Evolutionary conservation across 2,888 invertebrate species (phyloP).

Genomic region (Plebejus argus): DNA sequence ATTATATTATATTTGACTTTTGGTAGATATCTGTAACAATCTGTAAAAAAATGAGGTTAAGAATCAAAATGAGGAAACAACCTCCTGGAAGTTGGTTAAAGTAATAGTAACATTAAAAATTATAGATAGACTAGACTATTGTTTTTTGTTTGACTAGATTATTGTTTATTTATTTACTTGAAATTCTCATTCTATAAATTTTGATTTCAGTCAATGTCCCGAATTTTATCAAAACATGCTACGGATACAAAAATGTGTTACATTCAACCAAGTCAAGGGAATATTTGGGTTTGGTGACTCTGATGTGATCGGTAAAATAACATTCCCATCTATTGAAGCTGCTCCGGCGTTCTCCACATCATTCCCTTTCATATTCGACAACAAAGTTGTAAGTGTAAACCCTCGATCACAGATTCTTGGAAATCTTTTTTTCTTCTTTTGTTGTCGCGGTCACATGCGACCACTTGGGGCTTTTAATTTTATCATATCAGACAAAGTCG

Average conservation of each 20-base stretch:
- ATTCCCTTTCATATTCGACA: constrained; percentile 94
- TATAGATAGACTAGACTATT: no score
- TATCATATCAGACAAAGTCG: no score
- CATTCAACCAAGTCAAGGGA: constrained; percentile 98
- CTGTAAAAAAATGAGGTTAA: no score
- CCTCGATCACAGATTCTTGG: no score
- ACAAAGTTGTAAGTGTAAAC: constrained; percentile 85
- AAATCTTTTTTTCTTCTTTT: no score
- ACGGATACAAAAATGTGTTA: constrained; percentile 95
- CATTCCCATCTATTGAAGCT: constrained; percentile 97
- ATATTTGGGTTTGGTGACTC: constrained; percentile 99
- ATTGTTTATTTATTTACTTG: neutral
- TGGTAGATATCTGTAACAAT: no score
- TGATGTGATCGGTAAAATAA: constrained; percentile 97
- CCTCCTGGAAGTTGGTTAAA: neutral
- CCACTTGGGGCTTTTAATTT: no score
- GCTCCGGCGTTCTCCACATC: constrained; percentile 95
- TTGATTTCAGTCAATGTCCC: constrained; percentile 85
- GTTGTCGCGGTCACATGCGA: no score
- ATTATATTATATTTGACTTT: no score
- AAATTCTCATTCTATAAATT: neutral
- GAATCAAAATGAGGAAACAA: no score
- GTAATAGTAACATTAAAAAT: neutral
- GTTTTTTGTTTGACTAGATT: no score
- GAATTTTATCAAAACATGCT: constrained; percentile 97